Conservation (phyloP, 2,113 vertebrate genomes). For the Nycticebus coucang region DNA sequence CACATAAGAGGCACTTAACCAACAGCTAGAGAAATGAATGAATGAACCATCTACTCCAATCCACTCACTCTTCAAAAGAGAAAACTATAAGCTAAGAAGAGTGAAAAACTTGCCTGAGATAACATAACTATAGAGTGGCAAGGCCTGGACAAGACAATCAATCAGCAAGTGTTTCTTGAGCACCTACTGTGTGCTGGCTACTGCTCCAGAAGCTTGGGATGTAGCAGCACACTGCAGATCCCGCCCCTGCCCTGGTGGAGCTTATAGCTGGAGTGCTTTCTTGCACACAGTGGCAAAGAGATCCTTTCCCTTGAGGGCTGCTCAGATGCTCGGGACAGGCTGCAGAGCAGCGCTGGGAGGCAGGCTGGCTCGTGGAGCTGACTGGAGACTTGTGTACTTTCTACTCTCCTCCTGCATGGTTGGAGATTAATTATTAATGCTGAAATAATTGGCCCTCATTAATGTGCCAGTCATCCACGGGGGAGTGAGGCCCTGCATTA, state of each 20-base stretch:
- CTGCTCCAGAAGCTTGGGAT: accelerated
- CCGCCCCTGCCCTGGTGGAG: accelerated
- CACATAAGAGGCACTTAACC: not conserved
- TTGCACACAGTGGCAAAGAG: not conserved
- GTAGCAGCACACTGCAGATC: not conserved
- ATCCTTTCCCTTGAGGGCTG: accelerated
- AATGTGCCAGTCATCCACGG: conserved; percentile 29
- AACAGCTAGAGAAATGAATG: not conserved
- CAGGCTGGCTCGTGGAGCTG: not conserved
- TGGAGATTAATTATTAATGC: conserved; percentile 61
- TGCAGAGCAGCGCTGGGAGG: not conserved
- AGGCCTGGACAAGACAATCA: not conserved
- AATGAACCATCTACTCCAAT: not conserved
- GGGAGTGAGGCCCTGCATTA: conserved; percentile 19
- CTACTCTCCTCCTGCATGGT: not conserved
- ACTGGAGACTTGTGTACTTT: not conserved
- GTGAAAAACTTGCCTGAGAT: too few species aligned
- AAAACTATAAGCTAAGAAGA: not conserved
- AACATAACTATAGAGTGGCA: not conserved
- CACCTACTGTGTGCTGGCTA: not conserved
- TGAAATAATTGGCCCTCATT: conserved; percentile 62
- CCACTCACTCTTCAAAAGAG: not conserved
- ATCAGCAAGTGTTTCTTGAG: not conserved
- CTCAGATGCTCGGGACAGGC: not conserved
- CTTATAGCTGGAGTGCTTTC: not conserved